Base-by-base conservation (phyloP, 2,888 invertebrate genomes). In the Carterocephalus palaemon region DNA sequence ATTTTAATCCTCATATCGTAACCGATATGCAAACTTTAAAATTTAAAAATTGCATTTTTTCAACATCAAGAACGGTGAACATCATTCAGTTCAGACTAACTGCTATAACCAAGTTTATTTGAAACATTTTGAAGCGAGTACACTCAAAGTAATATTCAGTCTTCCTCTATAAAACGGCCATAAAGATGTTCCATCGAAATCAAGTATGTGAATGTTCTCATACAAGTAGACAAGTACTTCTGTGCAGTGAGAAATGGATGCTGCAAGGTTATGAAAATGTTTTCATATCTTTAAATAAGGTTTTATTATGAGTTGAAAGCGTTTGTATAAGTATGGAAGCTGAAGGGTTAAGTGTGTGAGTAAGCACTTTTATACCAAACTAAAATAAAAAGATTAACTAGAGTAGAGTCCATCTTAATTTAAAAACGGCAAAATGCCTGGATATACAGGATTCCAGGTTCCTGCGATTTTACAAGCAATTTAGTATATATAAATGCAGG, bases 151-250 rank as follows among this genome's bases (percentile, higher is more conserved):
- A 43, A 43, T 43, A 43, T 43, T 43, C 43, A 43, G 36, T 43
- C 34, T 43, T 63, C 56, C 50, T 50, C 56, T 51, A 60, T 74
- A 75, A 72, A 73, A 71, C 58, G 57, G 59, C 47, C 51, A 57
- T 71, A 71, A 75, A 72, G 52, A 62, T 62, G 60, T 54, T 59
- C 51, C 51, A 46, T 53, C 52, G 54, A 55, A 67, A 65, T 70
- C 64, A 61, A 64, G 62, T 62, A 67, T 64, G 61, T 54, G 43
- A 37, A 37, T 36, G 7, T 37, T 45, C 46, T 48, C 46, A 46
- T 41, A 52, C 42, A 31, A 26, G 24, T 16, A 46, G 38, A 37
- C 45, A 46, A 48, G 36, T 46, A 38, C 40, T 46, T 46, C 9
- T 17, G 15, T 10, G 28, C 33, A 37, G 26, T 28, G 37, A 37